Conservation (phyloP, 2,797 vertebrate genomes). For the Paguma larvata region DNA sequence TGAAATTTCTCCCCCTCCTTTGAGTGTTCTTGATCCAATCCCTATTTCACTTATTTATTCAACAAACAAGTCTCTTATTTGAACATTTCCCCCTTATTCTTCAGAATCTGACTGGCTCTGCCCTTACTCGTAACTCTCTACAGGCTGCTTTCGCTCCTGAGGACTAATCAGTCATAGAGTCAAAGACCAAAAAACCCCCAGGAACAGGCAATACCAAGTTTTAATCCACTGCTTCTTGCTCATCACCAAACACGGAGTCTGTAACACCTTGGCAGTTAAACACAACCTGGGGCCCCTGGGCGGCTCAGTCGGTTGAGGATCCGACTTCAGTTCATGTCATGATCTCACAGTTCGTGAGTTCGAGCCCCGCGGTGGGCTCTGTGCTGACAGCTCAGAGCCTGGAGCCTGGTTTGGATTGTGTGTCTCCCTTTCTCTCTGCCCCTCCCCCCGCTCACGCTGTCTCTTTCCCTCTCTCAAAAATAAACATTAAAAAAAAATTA, state of each 20-base stretch:
- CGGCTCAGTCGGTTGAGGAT: no score
- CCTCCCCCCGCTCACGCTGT: no score
- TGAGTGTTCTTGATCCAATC: not conserved
- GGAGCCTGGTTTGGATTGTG: no score
- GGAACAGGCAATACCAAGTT: slow-evolving; percentile 59
- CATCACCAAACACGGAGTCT: not conserved
- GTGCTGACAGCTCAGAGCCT: no score
- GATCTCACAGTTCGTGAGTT: no score
- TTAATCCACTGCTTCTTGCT: not conserved
- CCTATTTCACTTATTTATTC: not conserved
- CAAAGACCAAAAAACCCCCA: slow-evolving; percentile 34
- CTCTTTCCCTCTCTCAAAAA: no score
- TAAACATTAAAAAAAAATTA: no score
- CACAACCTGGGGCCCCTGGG: not conserved
- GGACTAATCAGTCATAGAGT: not conserved
- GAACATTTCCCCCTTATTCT: not conserved
- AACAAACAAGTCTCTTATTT: not conserved
- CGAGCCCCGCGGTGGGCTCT: no score
- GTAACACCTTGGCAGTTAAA: not conserved
- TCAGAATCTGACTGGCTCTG: not conserved
- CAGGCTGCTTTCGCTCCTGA: slow-evolving; percentile 29
- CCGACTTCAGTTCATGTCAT: no score
- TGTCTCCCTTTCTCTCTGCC: no score
- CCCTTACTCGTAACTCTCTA: not conserved
- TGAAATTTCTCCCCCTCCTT: not conserved